phyloP scores from a whole-genome alignment of 2,888 invertebrate genomes.

The Dicyrtoma fusca region DNA sequence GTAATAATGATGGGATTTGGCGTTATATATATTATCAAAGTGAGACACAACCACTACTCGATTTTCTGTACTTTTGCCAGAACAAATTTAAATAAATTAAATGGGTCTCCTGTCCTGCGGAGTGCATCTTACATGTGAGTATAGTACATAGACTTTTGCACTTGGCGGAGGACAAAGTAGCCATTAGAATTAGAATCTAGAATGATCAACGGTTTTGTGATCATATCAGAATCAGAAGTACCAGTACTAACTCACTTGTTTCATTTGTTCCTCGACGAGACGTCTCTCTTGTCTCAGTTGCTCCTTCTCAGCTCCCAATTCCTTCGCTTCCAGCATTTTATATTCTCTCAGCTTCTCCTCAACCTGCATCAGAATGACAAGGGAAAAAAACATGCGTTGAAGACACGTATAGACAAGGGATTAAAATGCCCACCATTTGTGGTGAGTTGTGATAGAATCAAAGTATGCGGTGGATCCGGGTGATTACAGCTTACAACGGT shows the following conservation, averaged over 20 bases:
- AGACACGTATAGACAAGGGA: too few relatives aligned
- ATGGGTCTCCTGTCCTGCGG: background rate
- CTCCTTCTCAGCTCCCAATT: constrained; percentile 53
- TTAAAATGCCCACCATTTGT: too few relatives aligned
- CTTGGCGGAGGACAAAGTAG: background rate
- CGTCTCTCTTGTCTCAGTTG: constrained; percentile 55
- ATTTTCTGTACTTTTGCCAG: too few relatives aligned
- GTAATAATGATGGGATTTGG: too few relatives aligned
- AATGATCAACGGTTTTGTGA: too few relatives aligned
- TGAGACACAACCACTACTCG: too few relatives aligned
- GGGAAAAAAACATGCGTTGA: too few relatives aligned
- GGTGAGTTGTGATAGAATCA: background rate
- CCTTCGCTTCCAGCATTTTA: constrained; percentile 52
- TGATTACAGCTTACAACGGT: too few relatives aligned
- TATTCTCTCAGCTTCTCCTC: constrained; percentile 55
- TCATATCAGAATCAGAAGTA: too few relatives aligned
- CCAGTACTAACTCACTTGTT: constrained; percentile 53
- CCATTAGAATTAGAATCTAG: background rate
- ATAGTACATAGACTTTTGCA: background rate
- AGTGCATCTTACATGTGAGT: background rate
- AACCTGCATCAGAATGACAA: constrained; percentile 40
- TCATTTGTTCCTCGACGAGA: constrained; percentile 57
- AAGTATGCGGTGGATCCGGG: too few relatives aligned
- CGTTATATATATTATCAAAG: too few relatives aligned
- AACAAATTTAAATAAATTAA: too few relatives aligned